Evolutionary conservation across 2,113 vertebrate genomes (phyloP), one percentile per base, ranked within the genome.

Genomic region (Hemibagrus wyckioides): DNA sequence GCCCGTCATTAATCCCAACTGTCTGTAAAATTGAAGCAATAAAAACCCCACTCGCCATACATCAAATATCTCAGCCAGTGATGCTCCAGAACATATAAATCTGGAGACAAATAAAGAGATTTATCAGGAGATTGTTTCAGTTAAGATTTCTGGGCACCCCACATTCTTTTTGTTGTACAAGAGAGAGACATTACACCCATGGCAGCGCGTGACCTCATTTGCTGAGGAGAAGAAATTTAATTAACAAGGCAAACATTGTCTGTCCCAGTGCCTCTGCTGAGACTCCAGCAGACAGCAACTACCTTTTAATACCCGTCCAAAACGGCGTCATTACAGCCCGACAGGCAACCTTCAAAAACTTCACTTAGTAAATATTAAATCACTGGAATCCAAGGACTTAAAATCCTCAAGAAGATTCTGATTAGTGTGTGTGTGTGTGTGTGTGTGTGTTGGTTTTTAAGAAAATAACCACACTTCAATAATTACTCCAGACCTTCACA

Each of bases 11-110:
- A 94, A 95, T 95, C 94, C 94, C 94, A 94, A 94, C 94, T 94
- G 93, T 94, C 94, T 95, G 93, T 94, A 94, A 95, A 95, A 96
- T 93, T 95, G 94, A 94, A 94, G 94, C 93, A 95, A 96, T 96
- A 96, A 96, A 95, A 95, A 92, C 86, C 88, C 84, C 91, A 88
- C 91, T 91, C 92, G 92, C 91, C 87, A 92, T 91, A 91, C 92
- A 92, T 95, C 92, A 93, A 89, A 95, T 94, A 94, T 94, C 90
- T 89, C 90, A 88, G 90, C 39, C 87, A 75, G 90, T 69, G 88
- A 94, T 92, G 89, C 89, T 86, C 88, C 88, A 92, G 89, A 92
- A 94, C 92, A 93, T 94, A 95, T 95, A 94, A 93, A 95, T 94
- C 93, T 88, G 14, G 90, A 82, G 93, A 92, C 93, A 94, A 95